Conservation (phyloP, 2,888 invertebrate genomes). For the Drosophila nr. medialis region DNA sequence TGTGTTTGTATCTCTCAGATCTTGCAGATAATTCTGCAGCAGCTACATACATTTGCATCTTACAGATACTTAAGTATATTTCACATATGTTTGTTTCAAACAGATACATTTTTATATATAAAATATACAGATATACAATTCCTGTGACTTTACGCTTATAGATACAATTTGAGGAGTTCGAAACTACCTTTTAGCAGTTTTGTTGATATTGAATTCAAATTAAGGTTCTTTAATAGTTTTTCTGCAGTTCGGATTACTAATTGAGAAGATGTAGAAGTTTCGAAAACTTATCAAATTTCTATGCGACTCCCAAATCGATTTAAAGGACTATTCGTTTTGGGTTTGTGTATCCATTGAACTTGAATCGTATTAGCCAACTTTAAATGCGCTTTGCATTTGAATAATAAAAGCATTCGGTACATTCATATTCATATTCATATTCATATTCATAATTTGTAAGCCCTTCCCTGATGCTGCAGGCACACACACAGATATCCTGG, state of each 20-base stretch:
- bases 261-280: background rate
- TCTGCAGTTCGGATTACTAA: background rate
- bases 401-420: conserved; percentile 36
- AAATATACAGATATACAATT: background rate
- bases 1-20: background rate
- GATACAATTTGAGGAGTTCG: background rate
- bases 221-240: background rate
- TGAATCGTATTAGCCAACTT: conserved; percentile 55
- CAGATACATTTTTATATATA: too few relatives aligned
- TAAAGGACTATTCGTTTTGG: conserved; percentile 2
- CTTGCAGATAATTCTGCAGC: background rate
- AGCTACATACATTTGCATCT: background rate
- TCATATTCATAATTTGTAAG: conserved; percentile 41
- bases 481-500: conserved; percentile 23
- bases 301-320: conserved; percentile 18
- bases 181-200: background rate
- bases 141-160: background rate
- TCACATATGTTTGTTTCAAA: too few relatives aligned
- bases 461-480: conserved; percentile 50
- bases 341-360: conserved; percentile 25
- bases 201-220: background rate
- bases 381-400: conserved; percentile 27
- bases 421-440: conserved; percentile 32
- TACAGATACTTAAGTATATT: background rate
- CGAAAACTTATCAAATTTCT: background rate